Evolutionary conservation across 2,888 invertebrate genomes (phyloP), one percentile per base, ranked within the genome.

Genomic region (Clistopyga incitator): DNA sequence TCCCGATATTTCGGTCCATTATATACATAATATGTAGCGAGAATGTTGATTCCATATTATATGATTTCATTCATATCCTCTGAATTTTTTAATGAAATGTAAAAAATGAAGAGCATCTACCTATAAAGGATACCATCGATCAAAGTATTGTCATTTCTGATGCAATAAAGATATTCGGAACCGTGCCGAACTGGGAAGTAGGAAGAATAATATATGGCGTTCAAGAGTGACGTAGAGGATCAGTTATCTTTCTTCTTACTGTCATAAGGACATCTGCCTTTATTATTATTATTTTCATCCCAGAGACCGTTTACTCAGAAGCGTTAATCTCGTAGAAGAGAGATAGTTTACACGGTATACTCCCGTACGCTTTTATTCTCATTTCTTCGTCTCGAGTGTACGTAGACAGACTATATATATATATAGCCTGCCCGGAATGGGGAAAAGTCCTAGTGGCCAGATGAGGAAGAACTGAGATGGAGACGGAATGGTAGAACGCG

Each of bases 391-490:
- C 64, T 20, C 38, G 20, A 64, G 64, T 38, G 64, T 18, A 38
- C 42, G 64, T 64, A 64, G 38, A 64, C 38, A 18, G 34, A 34
- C 29, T 61, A 34, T 61, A 34, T 61, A 61, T n/a, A 61, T 0
- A 18, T n/a, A n/a, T n/a, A n/a, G n/a, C 4, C 6, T n/a, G 59
- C 13, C 25, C 6, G 29, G 34, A 6, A 34, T 34, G 20, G 18
- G 38, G 34, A 74, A 50, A 74, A 8, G 42, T 54, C 13, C 45
- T 25, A 42, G 15, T 34, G 29, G 65, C 65, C 38, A 71, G 71
- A 77, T 77, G 77, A 50, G 68, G 45, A 42, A 56, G 71, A 71
- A 47, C 65, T 18, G 50, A 29, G 56, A 77, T 65, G 56, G 71
- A 65, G 71, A 77, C 45, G 56, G 54, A 54, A 47, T 52, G 64